Evolutionary conservation across 2,888 invertebrate species (phyloP).

Genomic region (Sceliomorpha sp.): DNA sequence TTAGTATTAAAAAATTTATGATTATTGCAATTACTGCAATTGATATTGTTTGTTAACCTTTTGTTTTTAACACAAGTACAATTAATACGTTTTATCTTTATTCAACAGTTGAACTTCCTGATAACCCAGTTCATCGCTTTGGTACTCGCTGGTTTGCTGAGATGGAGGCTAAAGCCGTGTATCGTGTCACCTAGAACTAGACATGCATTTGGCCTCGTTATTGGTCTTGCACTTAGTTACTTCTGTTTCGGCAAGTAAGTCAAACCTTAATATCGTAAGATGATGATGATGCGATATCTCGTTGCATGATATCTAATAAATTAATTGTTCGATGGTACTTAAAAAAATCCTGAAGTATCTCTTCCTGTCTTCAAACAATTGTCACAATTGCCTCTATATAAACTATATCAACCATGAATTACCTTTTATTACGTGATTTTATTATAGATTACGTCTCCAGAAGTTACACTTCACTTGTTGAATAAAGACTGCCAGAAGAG

Average conservation of each 20-base stretch:
- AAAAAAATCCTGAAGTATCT: conserved; percentile 10
- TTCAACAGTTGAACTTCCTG: conserved; percentile 90
- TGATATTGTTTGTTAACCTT: too few relatives aligned
- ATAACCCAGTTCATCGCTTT: conserved; percentile 91
- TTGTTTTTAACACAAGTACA: too few relatives aligned
- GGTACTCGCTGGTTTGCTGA: conserved; percentile 88
- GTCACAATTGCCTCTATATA: conserved; percentile 7
- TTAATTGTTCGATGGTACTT: conserved; percentile 6
- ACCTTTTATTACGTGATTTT: too few relatives aligned
- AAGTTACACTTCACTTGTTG: too few relatives aligned
- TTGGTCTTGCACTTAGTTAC: conserved; percentile 91
- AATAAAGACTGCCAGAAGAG: too few relatives aligned
- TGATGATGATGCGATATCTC: too few relatives aligned
- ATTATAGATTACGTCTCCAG: too few relatives aligned
- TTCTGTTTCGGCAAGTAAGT: conserved; percentile 94
- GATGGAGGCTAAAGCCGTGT: conserved; percentile 87
- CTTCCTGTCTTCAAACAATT: conserved; percentile 16
- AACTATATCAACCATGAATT: too few relatives aligned
- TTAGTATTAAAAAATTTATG: too few relatives aligned
- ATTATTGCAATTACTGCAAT: too few relatives aligned
- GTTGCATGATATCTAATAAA: too few relatives aligned
- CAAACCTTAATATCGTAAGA: conserved; percentile 27
- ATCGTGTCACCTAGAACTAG: conserved; percentile 86
- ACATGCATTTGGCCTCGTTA: conserved; percentile 88
- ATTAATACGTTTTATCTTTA: too few relatives aligned